Base-by-base conservation (phyloP, 1,140 invertebrate species). In the Drosophila azteca region DNA sequence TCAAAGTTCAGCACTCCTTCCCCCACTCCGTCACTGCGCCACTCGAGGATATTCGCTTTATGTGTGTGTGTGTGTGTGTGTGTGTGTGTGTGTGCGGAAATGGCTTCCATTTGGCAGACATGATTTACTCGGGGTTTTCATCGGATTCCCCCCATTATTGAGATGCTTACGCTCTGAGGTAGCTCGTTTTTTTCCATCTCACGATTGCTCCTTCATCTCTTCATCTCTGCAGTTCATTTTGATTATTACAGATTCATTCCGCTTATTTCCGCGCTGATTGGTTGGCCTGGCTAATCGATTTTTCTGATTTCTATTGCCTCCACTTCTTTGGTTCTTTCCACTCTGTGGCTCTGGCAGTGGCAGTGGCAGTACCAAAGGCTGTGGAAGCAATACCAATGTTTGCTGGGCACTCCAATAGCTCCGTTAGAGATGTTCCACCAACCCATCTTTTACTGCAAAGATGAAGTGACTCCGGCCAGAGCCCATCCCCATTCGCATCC, bases 161-260 rank as follows among this genome's bases (percentile, higher is more conserved):
- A n/a, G 11, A 13, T 39, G 35, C 35, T 39, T 48, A 17, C 5
- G 41, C 13, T 20, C 35, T 35, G 58, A 64, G 65, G 48, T 24
- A 69, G 39, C 64, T 50, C 65, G 43, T 45, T 26, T 68, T 26
- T 68, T 69, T 26, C 43, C 35, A 31, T 54, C 48, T 35, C 4
- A 46, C 48, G 26, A 67, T 64, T 65, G 45, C 65, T 68, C 11
- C 35, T 39, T 11, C 35, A 13, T 11, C 35, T 68, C 35, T 39
- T 11, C 35, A 13, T 11, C 35, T 68, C 20, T 41, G 46, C 64
- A 29, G 69, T 69, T 69, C 64, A 20, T 15, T 48, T 69, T 24
- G 67, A 70, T 70, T 70, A 70, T 70, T 70, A 70, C 64, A 58
- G 67, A 70, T 70, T 70, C 67, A 70, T 58, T 70, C 67, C 67